Percentiles rank a stretch among this genome's conserved stretches.
Conservation (phyloP, 2,113 vertebrate genomes). For the Rhegmatorhina hoffmannsi region DNA sequence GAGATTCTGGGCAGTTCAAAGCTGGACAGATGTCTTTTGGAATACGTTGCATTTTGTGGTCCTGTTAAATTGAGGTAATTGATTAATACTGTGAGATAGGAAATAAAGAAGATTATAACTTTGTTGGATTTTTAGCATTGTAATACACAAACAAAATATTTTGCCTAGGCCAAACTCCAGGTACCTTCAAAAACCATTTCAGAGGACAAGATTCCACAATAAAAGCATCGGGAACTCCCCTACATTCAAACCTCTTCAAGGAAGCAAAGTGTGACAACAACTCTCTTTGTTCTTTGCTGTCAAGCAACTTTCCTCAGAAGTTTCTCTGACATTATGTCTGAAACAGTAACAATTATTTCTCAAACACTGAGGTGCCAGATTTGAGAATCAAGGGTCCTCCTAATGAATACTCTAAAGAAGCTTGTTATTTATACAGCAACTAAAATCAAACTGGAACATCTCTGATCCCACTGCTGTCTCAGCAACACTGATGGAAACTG, state of each 20-base stretch:
- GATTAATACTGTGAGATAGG: background rate
- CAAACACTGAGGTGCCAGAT: background rate
- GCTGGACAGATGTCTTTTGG: slow-evolving; percentile 78
- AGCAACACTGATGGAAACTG: background rate
- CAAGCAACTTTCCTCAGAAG: background rate
- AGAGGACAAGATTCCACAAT: background rate
- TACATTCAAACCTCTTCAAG: background rate
- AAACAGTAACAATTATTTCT: background rate
- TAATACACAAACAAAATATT: background rate
- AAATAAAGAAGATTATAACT: background rate
- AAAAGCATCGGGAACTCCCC: background rate
- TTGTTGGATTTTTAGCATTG: background rate
- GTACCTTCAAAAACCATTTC: background rate
- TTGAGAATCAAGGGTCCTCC: background rate
- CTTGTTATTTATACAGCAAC: background rate
- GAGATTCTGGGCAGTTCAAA: slow-evolving; percentile 87
- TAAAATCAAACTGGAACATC: background rate
- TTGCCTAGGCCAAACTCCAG: background rate
- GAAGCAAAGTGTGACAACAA: background rate
- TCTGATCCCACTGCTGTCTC: background rate
- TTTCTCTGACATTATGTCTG: background rate
- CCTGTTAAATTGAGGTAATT: slow-evolving; percentile 73
- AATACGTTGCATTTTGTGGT: slow-evolving; percentile 87
- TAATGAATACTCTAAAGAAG: background rate
- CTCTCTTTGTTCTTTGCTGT: background rate